Base-by-base conservation (phyloP, 37 sponge, comb jelly and placozoan genomes). In the Geodia barretti region DNA sequence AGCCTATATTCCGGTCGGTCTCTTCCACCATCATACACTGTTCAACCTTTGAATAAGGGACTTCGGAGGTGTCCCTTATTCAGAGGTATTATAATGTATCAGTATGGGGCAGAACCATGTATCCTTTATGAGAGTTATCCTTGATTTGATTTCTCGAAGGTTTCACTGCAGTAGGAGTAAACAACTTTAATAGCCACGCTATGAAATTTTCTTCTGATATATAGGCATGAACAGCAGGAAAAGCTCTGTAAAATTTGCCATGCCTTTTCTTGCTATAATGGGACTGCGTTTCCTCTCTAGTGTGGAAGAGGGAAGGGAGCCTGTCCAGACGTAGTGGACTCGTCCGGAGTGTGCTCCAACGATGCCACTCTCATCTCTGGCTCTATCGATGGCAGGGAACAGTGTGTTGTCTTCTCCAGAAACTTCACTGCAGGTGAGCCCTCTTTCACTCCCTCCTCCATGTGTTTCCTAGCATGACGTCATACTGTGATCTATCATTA, bases 1-100 rank as follows among this genome's bases (percentile, higher is more conserved):
- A 4, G 73, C 20, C 19, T 62, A 72, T 17, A 60, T 38, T 19
- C 91, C 80, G 87, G 91, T 90, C 23, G 62, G 88, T 31, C n/a
- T n/a, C n/a, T n/a, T n/a, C n/a, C n/a, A n/a, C n/a, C n/a, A n/a
- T n/a, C n/a, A n/a, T n/a, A n/a, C n/a, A n/a, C n/a, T n/a, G n/a
- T n/a, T n/a, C n/a, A n/a, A n/a, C n/a, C n/a, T n/a, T n/a, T n/a
- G n/a, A n/a, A n/a, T n/a, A n/a, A n/a, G n/a, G n/a, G n/a, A n/a
- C n/a, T n/a, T n/a, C n/a, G n/a, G n/a, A n/a, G n/a, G n/a, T n/a
- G n/a, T n/a, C n/a, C n/a, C n/a, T n/a, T n/a, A n/a, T n/a, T n/a
- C n/a, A n/a, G n/a, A 38, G 24, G 26, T n/a, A n/a, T 65, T n/a
- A n/a, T 65, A n/a, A 28, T 65, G 66, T 65, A 28, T 65, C 30